These are phyloP conservation scores for Gymnocypris eckloni DNA, from an alignment of 2,797 vertebrate genomes.

Conservation along the genomic window DNA sequence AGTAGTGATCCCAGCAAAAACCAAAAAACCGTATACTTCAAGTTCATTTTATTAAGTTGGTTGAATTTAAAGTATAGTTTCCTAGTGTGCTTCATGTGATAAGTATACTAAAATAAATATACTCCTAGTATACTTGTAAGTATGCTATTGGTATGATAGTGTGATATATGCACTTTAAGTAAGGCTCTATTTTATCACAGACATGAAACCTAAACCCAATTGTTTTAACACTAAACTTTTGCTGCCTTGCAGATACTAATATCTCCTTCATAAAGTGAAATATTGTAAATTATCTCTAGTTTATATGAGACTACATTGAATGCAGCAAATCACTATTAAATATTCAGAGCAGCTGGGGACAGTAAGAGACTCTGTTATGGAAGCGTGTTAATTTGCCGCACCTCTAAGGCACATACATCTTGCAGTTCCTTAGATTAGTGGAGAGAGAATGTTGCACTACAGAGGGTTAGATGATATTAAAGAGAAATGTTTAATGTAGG, in stretches of 20 bases:
- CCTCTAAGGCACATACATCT: constrained; percentile 6
- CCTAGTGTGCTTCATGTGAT: not conserved
- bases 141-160: not conserved
- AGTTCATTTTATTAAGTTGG: not conserved
- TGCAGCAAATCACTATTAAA: not conserved
- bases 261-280: not conserved
- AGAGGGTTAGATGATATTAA: not conserved
- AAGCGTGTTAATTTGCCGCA: not conserved
- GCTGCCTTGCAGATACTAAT: not conserved
- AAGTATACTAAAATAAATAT: not conserved
- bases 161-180: not conserved
- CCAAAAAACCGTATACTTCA: not conserved
- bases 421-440: not conserved
- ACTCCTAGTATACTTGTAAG: not conserved
- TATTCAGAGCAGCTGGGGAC: not conserved
- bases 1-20: not conserved
- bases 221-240: not conserved
- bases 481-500: constrained; percentile 1
- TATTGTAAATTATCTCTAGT: not conserved
- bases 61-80: not conserved
- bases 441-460: not conserved
- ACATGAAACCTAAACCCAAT: not conserved
- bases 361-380: not conserved
- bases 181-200: not conserved
- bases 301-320: not conserved